A percentile compares a stretch with the other conserved stretches of the same genome.
These are phyloP conservation scores for Microcebus lehilahytsara DNA, from an alignment of 2,113 vertebrate genomes.

Conservation along the genomic window DNA sequence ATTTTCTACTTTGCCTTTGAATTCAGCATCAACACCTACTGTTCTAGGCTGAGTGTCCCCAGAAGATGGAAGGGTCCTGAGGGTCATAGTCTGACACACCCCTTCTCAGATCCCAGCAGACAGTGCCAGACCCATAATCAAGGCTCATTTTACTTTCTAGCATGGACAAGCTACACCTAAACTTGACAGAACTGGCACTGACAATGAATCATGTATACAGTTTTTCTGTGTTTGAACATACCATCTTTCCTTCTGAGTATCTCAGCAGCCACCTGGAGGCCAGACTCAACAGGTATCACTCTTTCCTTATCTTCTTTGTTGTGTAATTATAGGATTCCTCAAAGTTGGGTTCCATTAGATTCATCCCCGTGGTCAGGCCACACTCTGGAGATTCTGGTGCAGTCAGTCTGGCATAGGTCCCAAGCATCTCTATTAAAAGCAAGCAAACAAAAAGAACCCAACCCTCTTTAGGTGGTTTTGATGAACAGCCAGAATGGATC, in stretches of 20 bases:
- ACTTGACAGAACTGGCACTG: slow-evolving; percentile 89
- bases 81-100: neutral
- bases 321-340: neutral
- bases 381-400: neutral
- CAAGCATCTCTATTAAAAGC: neutral
- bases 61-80: neutral
- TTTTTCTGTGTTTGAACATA: slow-evolving; percentile 89
- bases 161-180: slow-evolving; percentile 93
- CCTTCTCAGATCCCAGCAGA: neutral
- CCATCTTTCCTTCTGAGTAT: slow-evolving; percentile 90
- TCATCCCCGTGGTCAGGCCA: neutral
- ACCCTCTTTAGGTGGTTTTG: neutral
- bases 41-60: neutral
- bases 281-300: slow-evolving; percentile 87
- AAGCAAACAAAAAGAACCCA: neutral
- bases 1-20: slow-evolving; percentile 17
- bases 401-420: neutral
- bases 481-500: neutral
- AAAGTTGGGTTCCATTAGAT: neutral
- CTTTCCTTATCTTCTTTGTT: neutral
- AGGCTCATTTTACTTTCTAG: slow-evolving; percentile 77
- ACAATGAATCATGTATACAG: slow-evolving; percentile 86
- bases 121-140: neutral
- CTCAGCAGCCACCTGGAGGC: slow-evolving; percentile 91
- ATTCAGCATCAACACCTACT: neutral